These are phyloP conservation scores for Caenorhabditis sinica DNA, from an alignment of 2,888 invertebrate species.

Conservation along the genomic window DNA sequence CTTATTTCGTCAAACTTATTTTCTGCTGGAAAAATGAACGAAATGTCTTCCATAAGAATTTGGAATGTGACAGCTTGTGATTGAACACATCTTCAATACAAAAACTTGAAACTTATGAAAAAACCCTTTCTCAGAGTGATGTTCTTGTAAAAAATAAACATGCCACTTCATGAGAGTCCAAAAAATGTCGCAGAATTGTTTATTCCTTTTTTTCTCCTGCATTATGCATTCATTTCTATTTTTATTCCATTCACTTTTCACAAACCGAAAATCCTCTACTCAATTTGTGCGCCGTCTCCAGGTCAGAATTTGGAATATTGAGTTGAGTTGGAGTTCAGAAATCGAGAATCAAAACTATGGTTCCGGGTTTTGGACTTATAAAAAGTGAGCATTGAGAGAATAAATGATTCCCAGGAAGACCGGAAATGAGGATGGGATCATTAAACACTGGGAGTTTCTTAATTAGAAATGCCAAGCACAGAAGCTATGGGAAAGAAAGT, in stretches of 20 bases:
- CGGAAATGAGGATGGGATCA: constrained; percentile 6
- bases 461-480: constrained; percentile 61
- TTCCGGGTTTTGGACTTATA: neutral
- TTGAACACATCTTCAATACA: neutral
- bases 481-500: constrained; percentile 19
- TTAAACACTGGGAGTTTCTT: constrained; percentile 24
- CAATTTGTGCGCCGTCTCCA: neutral
- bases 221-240: constrained; percentile 31
- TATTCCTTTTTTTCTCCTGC: constrained; percentile 6
- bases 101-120: neutral
- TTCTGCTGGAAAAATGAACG: neutral
- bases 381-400: neutral
- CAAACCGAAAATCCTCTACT: neutral
- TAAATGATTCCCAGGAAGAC: neutral
- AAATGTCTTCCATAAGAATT: neutral
- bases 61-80: neutral
- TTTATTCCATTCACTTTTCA: constrained; percentile 33
- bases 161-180: neutral
- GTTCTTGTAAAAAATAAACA: neutral
- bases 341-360: neutral
- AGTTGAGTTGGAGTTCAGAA: constrained; percentile 4
- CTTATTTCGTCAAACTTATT: constrained; percentile 25
- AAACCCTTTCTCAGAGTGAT: neutral
- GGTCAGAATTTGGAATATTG: constrained; percentile 22
- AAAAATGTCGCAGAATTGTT: constrained; percentile 10